Evolutionary conservation across 2,797 vertebrate genomes (phyloP).

Genomic region (Craterocephalus amniculus): DNA sequence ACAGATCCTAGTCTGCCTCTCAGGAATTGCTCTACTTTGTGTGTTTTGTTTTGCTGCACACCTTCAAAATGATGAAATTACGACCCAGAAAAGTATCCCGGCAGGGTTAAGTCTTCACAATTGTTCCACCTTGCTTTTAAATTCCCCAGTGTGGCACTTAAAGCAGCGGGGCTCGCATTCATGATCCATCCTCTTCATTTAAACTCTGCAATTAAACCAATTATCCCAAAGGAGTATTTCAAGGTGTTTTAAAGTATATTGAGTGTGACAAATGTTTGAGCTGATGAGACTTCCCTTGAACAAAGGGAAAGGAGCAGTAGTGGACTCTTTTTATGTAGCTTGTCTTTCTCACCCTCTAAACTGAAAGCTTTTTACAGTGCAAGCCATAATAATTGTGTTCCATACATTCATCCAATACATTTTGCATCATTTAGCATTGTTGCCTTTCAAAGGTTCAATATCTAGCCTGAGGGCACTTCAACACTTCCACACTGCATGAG

Average conservation of each 20-base stretch:
- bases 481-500: background rate
- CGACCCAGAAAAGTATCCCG: slow-evolving; percentile 58
- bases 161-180: slow-evolving; percentile 26
- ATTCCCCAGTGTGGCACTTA: slow-evolving; percentile 26
- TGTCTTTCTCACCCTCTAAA: background rate
- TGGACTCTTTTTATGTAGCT: background rate
- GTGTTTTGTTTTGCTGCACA: slow-evolving; percentile 53
- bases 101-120: slow-evolving; percentile 28
- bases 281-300: slow-evolving; percentile 40
- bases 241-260: slow-evolving; percentile 58
- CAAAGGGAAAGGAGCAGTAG: background rate
- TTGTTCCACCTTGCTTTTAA: slow-evolving; percentile 32
- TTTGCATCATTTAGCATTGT: background rate
- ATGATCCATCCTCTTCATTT: slow-evolving; percentile 34
- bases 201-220: slow-evolving; percentile 55
- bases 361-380: background rate
- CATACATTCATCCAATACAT: background rate
- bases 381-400: background rate
- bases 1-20: slow-evolving; percentile 32
- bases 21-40: slow-evolving; percentile 33
- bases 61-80: slow-evolving; percentile 47
- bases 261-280: slow-evolving; percentile 54
- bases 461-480: background rate
- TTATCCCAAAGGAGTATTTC: slow-evolving; percentile 60
- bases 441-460: background rate